phyloP scores from a whole-genome alignment of 2,888 invertebrate genomes.

The Rhabditoides inermis region DNA sequence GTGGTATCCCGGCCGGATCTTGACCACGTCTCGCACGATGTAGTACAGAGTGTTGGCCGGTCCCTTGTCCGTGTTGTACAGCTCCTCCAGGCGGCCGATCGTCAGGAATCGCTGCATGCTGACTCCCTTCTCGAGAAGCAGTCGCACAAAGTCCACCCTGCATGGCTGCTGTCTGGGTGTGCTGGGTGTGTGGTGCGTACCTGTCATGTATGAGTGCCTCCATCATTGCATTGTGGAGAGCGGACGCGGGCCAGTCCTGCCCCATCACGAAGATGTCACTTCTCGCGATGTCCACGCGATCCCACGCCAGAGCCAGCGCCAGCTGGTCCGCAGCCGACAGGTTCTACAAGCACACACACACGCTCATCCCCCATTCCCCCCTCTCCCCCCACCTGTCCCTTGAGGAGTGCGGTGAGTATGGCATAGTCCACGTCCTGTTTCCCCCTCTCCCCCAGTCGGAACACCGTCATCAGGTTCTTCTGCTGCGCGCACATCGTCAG shows the following conservation, averaged over 20 bases:
- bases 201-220: conserved; percentile 72
- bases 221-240: conserved; percentile 96
- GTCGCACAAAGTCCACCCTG: conserved; percentile 92
- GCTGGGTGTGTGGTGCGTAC: too few species aligned
- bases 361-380: too few species aligned
- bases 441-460: conserved; percentile 74
- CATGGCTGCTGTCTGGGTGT: too few species aligned
- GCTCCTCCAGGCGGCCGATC: conserved; percentile 83
- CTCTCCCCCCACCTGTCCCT: too few species aligned
- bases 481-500: conserved; percentile 82
- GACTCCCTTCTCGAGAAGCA: conserved; percentile 91
- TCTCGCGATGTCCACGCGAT: conserved; percentile 90
- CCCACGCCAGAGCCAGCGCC: conserved; percentile 89
- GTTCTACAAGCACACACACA: too few species aligned
- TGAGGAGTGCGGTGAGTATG: conserved; percentile 85
- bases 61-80: conserved; percentile 80
- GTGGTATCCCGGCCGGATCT: conserved; percentile 61
- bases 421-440: conserved; percentile 94
- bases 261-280: conserved; percentile 95
- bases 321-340: conserved; percentile 77
- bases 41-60: conserved; percentile 87
- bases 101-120: conserved; percentile 95
- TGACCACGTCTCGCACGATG: conserved; percentile 79
- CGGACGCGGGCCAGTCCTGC: conserved; percentile 88
- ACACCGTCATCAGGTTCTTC: conserved; percentile 88